A percentile compares a stretch with the other conserved stretches of the same genome.
Evolutionary conservation across 2,888 invertebrate species (phyloP).

Genomic region (Herminia tarsipennalis): DNA sequence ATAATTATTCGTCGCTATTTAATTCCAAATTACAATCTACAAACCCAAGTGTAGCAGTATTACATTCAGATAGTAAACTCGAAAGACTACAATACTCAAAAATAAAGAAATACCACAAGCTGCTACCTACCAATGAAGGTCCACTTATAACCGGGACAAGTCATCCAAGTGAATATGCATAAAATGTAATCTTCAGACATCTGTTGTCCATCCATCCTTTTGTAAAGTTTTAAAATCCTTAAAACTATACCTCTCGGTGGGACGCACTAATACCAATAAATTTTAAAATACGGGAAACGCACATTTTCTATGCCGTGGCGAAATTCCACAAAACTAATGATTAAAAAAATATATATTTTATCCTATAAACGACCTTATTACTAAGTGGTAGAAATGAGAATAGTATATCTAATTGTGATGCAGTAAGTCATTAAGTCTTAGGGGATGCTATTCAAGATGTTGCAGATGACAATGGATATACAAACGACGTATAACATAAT

Average conservation of each 20-base stretch:
- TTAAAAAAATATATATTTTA: conserved; percentile 41
- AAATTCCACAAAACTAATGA: conserved; percentile 72
- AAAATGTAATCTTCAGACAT: conserved; percentile 42
- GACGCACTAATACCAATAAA: conserved; percentile 67
- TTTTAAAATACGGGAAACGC: conserved; percentile 77
- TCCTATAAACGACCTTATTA: conserved; percentile 51
- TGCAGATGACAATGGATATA: conserved; percentile 51
- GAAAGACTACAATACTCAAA: background rate
- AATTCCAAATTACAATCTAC: too few relatives aligned
- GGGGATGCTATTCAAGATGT: conserved; percentile 82
- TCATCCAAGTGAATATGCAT: conserved; percentile 31
- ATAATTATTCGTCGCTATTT: too few relatives aligned
- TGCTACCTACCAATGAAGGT: conserved; percentile 10
- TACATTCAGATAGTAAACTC: too few relatives aligned
- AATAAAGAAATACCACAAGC: conserved; percentile 4
- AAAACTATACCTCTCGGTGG: conserved; percentile 50
- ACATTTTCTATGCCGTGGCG: conserved; percentile 75
- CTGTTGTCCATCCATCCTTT: conserved; percentile 49
- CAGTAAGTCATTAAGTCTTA: conserved; percentile 76
- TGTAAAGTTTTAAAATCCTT: conserved; percentile 44
- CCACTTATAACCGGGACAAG: conserved; percentile 24
- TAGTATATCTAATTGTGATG: conserved; percentile 53
- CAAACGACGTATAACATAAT: conserved; percentile 49
- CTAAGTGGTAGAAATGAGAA: conserved; percentile 46
- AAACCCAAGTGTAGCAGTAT: too few relatives aligned